Percentiles rank a stretch among this genome's conserved stretches.
phyloP scores from a whole-genome alignment of 2,888 invertebrate species.

The Parelbella ahira region DNA sequence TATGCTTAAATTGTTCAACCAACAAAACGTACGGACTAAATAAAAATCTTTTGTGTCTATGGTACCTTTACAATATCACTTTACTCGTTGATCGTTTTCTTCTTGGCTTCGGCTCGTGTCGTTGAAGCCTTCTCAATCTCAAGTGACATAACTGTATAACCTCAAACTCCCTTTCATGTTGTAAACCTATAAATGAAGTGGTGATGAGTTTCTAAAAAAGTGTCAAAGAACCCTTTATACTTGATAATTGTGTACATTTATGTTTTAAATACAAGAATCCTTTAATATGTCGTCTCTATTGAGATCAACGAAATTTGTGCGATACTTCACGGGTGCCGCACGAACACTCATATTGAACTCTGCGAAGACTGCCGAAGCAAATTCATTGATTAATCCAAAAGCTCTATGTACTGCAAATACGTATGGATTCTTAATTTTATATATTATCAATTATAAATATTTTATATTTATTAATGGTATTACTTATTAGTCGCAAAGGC shows the following conservation, averaged over 20 bases:
- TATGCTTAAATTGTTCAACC: no score
- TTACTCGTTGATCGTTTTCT: no score
- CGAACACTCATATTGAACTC: slow-evolving; percentile 84
- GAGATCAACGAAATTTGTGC: slow-evolving; percentile 87
- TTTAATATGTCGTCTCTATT: slow-evolving; percentile 82
- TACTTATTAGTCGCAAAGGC: no score
- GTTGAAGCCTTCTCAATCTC: no score
- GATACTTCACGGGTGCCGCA: slow-evolving; percentile 86
- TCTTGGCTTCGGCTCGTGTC: no score
- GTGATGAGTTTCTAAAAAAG: slow-evolving; percentile 3
- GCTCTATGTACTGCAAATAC: slow-evolving; percentile 58
- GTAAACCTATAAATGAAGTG: background rate
- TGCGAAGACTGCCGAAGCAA: slow-evolving; percentile 83
- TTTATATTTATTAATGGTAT: no score
- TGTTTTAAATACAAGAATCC: slow-evolving; percentile 16
- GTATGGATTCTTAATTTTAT: no score
- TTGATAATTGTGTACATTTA: slow-evolving; percentile 13
- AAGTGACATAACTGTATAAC: slow-evolving; percentile 62
- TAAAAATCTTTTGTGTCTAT: no score
- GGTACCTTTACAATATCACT: no score
- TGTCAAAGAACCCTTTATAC: background rate
- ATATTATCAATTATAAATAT: no score
- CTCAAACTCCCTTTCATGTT: slow-evolving; percentile 39
- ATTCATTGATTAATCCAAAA: slow-evolving; percentile 67
- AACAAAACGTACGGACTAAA: no score